Evolutionary conservation across 1,140 invertebrate species (phyloP), one percentile per base, ranked within the genome.

Genomic region (Colletes gigas): DNA sequence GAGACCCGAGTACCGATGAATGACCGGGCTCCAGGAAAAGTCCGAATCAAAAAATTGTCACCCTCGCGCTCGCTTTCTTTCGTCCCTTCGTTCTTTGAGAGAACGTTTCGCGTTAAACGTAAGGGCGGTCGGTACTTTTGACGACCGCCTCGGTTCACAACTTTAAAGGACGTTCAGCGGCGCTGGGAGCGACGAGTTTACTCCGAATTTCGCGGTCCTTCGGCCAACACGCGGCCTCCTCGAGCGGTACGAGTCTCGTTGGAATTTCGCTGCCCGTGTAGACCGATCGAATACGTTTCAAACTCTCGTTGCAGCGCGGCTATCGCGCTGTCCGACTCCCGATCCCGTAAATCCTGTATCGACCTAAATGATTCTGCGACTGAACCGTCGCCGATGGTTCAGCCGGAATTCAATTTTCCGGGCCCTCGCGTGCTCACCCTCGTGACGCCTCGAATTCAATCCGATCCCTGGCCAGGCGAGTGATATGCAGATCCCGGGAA

Each of bases 21-120:
- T 79, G 80, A 79, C 70, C 75, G 9, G 57, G n/a, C 39, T 4
- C 44, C n/a, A 12, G 54, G 74, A 83, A 83, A 84, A 87, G 76
- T 87, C 75, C 21, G 21, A 76, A 88, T 87, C 83, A 81, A 86
- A 84, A 83, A 87, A 81, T 87, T 80, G 81, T 75, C 78, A 65
- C 57, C 41, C 21, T 74, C 70, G 62, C 44, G 76, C 41, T 12
- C n/a, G 19, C 65, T 77, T 77, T 50, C 54, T 17, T 52, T 44
- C 54, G 39, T 57, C 59, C 76, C 47, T 52, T 78, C 83, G 65
- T 69, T 59, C 47, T 47, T 63, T 47, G 57, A 54, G 67, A 57
- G 60, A 65, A 65, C 15, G 59, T 59, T 75, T 71, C 77, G 77
- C 62, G 70, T 41, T 19, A 15, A 68, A 65, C 71, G 70, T 8